phyloP scores from a whole-genome alignment of 2,113 vertebrate species.

The Serilophus lunatus region DNA sequence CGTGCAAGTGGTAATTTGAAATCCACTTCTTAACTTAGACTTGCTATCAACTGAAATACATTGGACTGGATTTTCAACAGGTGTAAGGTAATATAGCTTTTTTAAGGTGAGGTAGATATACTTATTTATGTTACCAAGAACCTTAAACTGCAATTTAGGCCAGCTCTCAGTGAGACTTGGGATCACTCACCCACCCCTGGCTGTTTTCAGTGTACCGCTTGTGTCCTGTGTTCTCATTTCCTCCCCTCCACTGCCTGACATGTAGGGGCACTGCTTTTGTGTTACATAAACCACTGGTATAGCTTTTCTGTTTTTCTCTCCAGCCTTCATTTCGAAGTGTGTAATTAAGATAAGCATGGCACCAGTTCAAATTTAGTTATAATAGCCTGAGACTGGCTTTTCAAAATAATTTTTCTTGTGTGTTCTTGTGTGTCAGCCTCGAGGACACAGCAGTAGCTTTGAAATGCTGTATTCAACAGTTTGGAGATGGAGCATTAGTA shows the following conservation, averaged over 20 bases:
- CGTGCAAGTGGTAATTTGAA: background rate
- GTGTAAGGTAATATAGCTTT: background rate
- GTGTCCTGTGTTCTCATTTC: background rate
- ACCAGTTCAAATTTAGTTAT: background rate
- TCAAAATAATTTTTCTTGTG: background rate
- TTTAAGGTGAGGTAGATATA: background rate
- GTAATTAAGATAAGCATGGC: background rate
- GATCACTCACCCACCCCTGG: background rate
- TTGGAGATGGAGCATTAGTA: background rate
- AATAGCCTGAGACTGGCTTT: background rate
- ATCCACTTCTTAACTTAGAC: background rate
- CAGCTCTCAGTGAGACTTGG: accelerated
- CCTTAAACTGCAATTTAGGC: background rate
- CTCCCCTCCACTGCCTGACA: background rate
- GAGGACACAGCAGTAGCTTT: background rate
- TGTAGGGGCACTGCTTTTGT: background rate
- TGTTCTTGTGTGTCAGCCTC: background rate
- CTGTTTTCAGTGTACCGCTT: background rate
- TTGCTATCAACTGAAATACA: background rate
- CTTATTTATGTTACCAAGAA: background rate
- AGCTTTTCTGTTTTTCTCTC: background rate
- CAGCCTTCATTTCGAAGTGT: background rate
- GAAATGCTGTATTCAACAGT: background rate
- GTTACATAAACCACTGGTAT: background rate
- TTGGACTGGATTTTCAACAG: background rate